Percentiles rank a stretch among this genome's conserved stretches.
Evolutionary conservation across 2,113 vertebrate species (phyloP).

Genomic region (Oncorhynchus tshawytscha): DNA sequence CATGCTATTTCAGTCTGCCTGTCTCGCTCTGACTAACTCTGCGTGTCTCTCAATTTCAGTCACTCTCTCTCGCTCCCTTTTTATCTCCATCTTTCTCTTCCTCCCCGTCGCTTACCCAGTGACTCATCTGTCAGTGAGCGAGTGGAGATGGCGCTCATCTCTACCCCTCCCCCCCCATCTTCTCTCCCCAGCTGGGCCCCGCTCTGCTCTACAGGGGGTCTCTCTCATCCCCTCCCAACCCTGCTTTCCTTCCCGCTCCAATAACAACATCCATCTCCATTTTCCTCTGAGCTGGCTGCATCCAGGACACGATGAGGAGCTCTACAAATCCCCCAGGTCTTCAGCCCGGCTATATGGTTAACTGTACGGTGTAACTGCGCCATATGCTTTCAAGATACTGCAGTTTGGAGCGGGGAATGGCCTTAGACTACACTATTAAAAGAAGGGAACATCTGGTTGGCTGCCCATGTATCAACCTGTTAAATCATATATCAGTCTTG

Average conservation of each 20-base stretch:
- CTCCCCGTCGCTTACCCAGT: conserved; percentile 9
- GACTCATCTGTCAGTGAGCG: conserved; percentile 38
- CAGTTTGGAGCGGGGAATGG: conserved; percentile 40
- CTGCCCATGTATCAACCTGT: conserved; percentile 41
- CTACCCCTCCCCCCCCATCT: not conserved
- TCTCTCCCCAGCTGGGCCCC: not conserved
- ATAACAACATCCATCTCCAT: conserved; percentile 56
- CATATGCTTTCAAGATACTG: conserved; percentile 44
- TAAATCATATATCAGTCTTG: conserved; percentile 39
- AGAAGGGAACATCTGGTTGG: conserved; percentile 50
- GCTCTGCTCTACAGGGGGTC: not conserved
- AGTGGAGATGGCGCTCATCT: conserved; percentile 14
- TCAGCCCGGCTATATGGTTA: conserved; percentile 46
- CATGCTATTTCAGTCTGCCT: not conserved
- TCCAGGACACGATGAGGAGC: conserved; percentile 16
- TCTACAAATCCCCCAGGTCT: conserved; percentile 36
- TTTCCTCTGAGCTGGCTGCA: conserved; percentile 40
- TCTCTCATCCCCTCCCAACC: conserved; percentile 3
- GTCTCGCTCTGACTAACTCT: not conserved
- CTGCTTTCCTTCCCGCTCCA: conserved; percentile 14
- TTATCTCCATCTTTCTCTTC: conserved; percentile 3
- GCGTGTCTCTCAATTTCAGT: conserved; percentile 1
- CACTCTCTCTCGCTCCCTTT: conserved; percentile 11
- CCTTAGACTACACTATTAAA: conserved; percentile 38
- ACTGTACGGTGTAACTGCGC: conserved; percentile 22